Percentiles rank a stretch among this genome's conserved stretches.
Evolutionary conservation across 2,113 vertebrate genomes (phyloP).

Genomic region (Nothobranchius kuhntae): DNA sequence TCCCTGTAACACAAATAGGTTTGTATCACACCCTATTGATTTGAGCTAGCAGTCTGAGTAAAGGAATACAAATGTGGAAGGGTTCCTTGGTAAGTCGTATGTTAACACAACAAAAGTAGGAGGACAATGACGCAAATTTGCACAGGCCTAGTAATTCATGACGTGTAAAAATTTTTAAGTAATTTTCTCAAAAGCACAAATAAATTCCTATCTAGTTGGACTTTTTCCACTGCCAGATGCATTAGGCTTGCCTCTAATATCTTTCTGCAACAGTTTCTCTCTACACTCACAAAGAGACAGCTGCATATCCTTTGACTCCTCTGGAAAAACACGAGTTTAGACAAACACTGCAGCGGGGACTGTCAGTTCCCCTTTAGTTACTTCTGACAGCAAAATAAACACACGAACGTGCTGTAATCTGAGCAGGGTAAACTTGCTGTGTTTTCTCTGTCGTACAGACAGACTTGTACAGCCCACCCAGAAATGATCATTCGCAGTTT

Average conservation of each 20-base stretch:
- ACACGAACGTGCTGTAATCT: slow-evolving; percentile 47
- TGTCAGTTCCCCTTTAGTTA: slow-evolving; percentile 45
- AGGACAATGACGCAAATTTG: no score
- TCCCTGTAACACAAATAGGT: no score
- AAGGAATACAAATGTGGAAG: no score
- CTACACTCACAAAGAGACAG: slow-evolving; percentile 30
- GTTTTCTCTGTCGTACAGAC: slow-evolving; percentile 30
- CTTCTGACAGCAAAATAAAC: slow-evolving; percentile 47
- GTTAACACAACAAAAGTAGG: no score
- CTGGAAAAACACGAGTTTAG: slow-evolving; percentile 25
- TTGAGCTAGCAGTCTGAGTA: no score
- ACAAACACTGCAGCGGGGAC: slow-evolving; percentile 19
- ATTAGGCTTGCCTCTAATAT: slow-evolving; percentile 25
- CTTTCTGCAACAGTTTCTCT: slow-evolving; percentile 19
- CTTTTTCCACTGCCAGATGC: slow-evolving; percentile 11
- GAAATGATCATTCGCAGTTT: slow-evolving; percentile 13
- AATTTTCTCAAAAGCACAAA: slow-evolving; percentile 7
- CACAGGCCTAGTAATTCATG: no score
- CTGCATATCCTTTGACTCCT: slow-evolving; percentile 39
- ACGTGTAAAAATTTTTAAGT: no score
- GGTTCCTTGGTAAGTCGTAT: no score
- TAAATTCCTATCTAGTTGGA: slow-evolving; percentile 21
- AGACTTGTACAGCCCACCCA: slow-evolving; percentile 17
- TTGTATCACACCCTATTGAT: no score
- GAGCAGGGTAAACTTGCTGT: slow-evolving; percentile 25